Conservation (phyloP, 2,888 invertebrate species). For the Hyalella azteca region DNA sequence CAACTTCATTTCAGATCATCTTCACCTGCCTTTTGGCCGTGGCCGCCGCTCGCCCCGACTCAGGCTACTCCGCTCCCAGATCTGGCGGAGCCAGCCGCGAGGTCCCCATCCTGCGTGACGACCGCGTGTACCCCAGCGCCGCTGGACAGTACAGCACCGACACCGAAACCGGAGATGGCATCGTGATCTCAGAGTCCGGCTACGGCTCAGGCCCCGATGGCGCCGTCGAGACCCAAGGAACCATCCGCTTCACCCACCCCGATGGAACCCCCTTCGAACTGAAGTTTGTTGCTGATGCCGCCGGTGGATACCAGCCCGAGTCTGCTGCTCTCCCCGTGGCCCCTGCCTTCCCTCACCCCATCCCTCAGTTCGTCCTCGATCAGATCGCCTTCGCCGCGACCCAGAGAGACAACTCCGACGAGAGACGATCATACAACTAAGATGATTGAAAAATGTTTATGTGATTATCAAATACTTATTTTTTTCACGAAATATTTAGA, state of each 20-base stretch:
- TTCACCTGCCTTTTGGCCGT: too few relatives aligned
- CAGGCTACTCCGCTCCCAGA: not conserved
- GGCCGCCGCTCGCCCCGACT: constrained; percentile 6
- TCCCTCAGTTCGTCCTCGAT: constrained; percentile 37
- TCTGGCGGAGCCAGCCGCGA: not conserved
- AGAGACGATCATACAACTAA: constrained; percentile 6
- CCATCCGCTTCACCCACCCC: constrained; percentile 34
- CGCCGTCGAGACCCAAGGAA: constrained; percentile 46
- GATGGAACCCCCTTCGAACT: constrained; percentile 26
- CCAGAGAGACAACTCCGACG: not conserved
- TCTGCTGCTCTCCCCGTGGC: constrained; percentile 24
- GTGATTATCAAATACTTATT: not conserved
- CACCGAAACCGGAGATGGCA: constrained; percentile 45
- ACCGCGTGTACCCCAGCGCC: constrained; percentile 42
- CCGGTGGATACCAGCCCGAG: constrained; percentile 35
- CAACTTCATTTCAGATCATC: too few relatives aligned
- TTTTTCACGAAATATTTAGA: too few relatives aligned
- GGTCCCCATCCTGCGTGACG: constrained; percentile 45
- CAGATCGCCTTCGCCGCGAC: constrained; percentile 36
- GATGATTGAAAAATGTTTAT: too few relatives aligned
- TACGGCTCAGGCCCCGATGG: constrained; percentile 36
- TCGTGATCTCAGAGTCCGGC: constrained; percentile 39
- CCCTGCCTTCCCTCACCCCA: constrained; percentile 20
- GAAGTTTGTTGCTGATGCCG: constrained; percentile 33
- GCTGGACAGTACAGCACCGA: constrained; percentile 41